Base-by-base conservation (phyloP, 2,113 vertebrate species). In the Proterorhinus semilunaris region DNA sequence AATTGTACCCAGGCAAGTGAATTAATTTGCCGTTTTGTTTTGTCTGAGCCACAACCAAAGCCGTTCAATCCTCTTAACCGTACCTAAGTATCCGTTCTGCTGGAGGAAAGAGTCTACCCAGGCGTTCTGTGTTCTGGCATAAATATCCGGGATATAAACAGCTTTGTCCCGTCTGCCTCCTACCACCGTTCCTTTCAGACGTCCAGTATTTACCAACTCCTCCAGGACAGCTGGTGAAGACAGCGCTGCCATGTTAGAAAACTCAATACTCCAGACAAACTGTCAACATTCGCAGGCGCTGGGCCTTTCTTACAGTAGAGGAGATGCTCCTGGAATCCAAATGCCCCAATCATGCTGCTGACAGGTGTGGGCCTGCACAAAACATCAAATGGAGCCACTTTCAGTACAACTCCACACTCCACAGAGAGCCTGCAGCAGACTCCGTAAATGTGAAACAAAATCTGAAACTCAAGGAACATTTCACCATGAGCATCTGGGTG, bases 31-130 rank as follows among this genome's bases (percentile, higher is more conserved):
- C 13, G 27, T 36, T 61, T 43, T 61, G 58, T 61, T 58, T 42
- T 42, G 21, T n/a, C 58, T 42, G 16, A 44, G 58, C 3, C 4
- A 2, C 9, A n/a, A 7, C 42, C 7, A 61, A 61, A 61, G 42
- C 42, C 42, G 7, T 15, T n/a, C 44, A 61, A 44, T 42, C 15
- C 42, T 5, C 8, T 6, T 27, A 42, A 55, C 9, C 44, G 16
- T 93, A 98, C 97, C 97, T 79, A 99, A 90, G 84, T 98, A 99
- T 82, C 95, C 92, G 68, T 99, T 99, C 83, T 99, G 98, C 72
- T 94, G 95, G 70, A 98, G 94, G 91, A 98, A 99, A 5, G 96
- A 95, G 86, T 99, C 96, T 54, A 99, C 95, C 98, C 98, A 99
- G 74, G 92, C 75, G 75, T 93, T 99, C 84, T 99, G 98, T 0